phyloP scores from a whole-genome alignment of 2,888 invertebrate species.

The Phalera bucephala region DNA sequence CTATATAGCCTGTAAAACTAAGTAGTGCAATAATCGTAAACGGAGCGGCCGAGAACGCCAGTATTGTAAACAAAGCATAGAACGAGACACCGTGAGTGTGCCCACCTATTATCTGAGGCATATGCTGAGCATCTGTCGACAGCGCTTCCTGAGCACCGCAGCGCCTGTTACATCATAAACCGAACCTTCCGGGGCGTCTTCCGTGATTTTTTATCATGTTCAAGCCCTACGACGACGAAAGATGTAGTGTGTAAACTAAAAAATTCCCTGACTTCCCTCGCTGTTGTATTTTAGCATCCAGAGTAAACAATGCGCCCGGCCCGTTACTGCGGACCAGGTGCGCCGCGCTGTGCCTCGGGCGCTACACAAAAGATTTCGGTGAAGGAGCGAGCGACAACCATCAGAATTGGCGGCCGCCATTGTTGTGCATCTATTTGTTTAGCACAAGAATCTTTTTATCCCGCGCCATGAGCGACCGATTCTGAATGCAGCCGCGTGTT shows the following conservation, averaged over 20 bases:
- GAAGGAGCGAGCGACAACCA: slow-evolving; percentile 64
- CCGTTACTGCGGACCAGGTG: slow-evolving; percentile 70
- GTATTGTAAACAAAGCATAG: slow-evolving; percentile 53
- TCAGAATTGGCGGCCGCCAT: slow-evolving; percentile 58
- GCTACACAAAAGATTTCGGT: slow-evolving; percentile 75
- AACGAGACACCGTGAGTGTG: slow-evolving; percentile 63
- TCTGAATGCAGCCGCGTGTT: slow-evolving; percentile 52
- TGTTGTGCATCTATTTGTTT: slow-evolving; percentile 66
- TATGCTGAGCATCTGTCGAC: slow-evolving; percentile 79
- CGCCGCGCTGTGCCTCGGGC: slow-evolving; percentile 58
- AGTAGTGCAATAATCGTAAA: slow-evolving; percentile 56
- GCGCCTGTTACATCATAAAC: slow-evolving; percentile 76
- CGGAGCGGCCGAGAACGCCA: slow-evolving; percentile 27
- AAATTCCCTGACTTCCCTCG: slow-evolving; percentile 60
- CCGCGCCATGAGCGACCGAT: slow-evolving; percentile 43
- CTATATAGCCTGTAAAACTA: slow-evolving; percentile 44
- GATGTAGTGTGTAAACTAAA: slow-evolving; percentile 78
- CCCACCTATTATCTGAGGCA: slow-evolving; percentile 65
- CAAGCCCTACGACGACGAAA: slow-evolving; percentile 73
- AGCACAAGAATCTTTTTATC: slow-evolving; percentile 65
- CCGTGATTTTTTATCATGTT: slow-evolving; percentile 71
- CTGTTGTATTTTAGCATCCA: slow-evolving; percentile 62
- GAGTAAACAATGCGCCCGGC: slow-evolving; percentile 70
- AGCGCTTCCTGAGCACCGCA: slow-evolving; percentile 63
- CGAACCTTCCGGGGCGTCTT: slow-evolving; percentile 76